Percentiles rank a stretch among this genome's conserved stretches.
Conservation (phyloP, 2,888 invertebrate genomes). For the Tetranychus piercei region DNA sequence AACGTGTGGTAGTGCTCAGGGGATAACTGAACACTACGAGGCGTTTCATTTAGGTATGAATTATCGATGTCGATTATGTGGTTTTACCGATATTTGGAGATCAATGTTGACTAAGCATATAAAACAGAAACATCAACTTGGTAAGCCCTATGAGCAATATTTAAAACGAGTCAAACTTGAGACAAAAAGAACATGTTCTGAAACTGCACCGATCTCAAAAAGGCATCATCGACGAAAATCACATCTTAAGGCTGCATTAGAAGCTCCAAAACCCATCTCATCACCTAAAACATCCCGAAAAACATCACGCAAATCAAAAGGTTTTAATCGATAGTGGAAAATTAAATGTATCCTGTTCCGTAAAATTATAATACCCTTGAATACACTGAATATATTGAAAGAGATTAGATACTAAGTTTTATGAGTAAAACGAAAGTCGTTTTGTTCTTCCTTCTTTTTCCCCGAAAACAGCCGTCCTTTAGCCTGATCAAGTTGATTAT, state of each 20-base stretch:
- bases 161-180: background rate
- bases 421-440: too few species aligned
- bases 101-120: slow-evolving; percentile 8
- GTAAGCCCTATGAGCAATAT: background rate
- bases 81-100: background rate
- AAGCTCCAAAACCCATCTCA: background rate
- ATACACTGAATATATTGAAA: too few species aligned
- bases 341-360: too few species aligned
- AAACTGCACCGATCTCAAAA: background rate
- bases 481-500: too few species aligned
- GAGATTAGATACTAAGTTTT: too few species aligned
- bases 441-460: too few species aligned
- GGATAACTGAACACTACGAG: slow-evolving; percentile 6
- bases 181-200: background rate
- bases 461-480: too few species aligned
- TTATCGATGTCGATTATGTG: background rate
- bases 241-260: background rate
- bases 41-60: background rate
- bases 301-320: background rate
- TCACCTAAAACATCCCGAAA: background rate
- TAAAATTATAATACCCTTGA: too few species aligned
- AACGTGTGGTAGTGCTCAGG: background rate
- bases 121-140: background rate
- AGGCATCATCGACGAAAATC: background rate
- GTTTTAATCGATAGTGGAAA: too few species aligned